Percentiles rank a stretch among this genome's conserved stretches.
phyloP scores from a whole-genome alignment of 2,888 invertebrate species.

The Pheosia tremula region DNA sequence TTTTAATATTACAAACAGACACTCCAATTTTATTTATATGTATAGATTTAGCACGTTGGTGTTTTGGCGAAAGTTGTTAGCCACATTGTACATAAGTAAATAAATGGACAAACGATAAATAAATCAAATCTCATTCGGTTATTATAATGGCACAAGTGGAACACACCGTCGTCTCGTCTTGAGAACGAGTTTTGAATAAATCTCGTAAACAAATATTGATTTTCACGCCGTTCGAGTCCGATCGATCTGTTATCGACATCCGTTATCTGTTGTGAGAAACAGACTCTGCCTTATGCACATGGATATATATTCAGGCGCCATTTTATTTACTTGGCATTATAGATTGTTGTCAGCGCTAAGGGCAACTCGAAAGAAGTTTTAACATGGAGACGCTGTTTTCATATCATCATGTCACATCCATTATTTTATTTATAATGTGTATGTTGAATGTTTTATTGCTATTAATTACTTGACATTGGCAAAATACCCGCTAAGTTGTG shows the following conservation, averaged over 20 bases:
- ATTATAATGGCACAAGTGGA: slow-evolving; percentile 21
- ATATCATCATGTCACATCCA: too few species aligned
- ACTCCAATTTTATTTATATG: too few species aligned
- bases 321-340: not conserved
- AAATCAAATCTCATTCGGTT: not conserved
- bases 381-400: too few species aligned
- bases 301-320: slow-evolving; percentile 1
- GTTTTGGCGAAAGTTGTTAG: too few species aligned
- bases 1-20: too few species aligned
- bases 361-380: not conserved
- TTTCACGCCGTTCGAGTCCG: slow-evolving; percentile 31
- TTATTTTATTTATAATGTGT: too few species aligned
- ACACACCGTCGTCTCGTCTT: slow-evolving; percentile 27
- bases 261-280: slow-evolving; percentile 10
- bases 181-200: slow-evolving; percentile 47
- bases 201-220: slow-evolving; percentile 40
- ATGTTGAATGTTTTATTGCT: too few species aligned
- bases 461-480: too few species aligned
- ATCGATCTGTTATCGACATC: slow-evolving; percentile 43
- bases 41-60: too few species aligned
- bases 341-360: not conserved
- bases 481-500: too few species aligned
- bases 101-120: too few species aligned
- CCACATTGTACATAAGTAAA: too few species aligned
- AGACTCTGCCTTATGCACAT: not conserved